Conservation (phyloP, 2,888 invertebrate genomes). For the Lacanobia oleracea region DNA sequence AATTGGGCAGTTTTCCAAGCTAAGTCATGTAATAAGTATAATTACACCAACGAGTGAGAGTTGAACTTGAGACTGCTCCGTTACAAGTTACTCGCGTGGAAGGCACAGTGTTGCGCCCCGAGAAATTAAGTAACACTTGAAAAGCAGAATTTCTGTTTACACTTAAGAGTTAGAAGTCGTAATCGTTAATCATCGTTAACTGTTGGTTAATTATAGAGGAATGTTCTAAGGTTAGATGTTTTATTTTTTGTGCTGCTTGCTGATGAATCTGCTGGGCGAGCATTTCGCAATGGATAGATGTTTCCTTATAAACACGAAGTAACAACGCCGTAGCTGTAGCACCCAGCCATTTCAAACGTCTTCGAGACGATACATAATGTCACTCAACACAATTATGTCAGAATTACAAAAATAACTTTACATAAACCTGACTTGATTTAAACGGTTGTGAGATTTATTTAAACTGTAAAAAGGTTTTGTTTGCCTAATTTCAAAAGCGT, state of each 20-base stretch:
- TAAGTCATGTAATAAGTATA: neutral
- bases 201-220: constrained; percentile 44
- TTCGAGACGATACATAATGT: neutral
- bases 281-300: neutral
- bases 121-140: constrained; percentile 35
- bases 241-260: neutral
- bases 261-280: neutral
- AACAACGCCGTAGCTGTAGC: neutral
- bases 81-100: neutral
- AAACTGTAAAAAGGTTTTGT: constrained; percentile 42
- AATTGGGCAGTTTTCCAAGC: neutral
- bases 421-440: constrained; percentile 6
- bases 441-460: constrained; percentile 35
- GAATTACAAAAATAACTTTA: constrained; percentile 14
- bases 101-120: constrained; percentile 14
- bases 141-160: constrained; percentile 21
- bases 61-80: constrained; percentile 2
- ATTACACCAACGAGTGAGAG: constrained; percentile 1
- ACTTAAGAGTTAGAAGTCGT: constrained; percentile 21
- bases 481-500: constrained; percentile 47
- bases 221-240: constrained; percentile 13
- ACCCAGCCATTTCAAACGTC: neutral
- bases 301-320: too few relatives aligned
- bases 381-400: neutral
- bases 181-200: constrained; percentile 57